A percentile compares a stretch with the other conserved stretches of the same genome.
Evolutionary conservation across 2,888 invertebrate genomes (phyloP).

Genomic region (Frankliniella fusca): DNA sequence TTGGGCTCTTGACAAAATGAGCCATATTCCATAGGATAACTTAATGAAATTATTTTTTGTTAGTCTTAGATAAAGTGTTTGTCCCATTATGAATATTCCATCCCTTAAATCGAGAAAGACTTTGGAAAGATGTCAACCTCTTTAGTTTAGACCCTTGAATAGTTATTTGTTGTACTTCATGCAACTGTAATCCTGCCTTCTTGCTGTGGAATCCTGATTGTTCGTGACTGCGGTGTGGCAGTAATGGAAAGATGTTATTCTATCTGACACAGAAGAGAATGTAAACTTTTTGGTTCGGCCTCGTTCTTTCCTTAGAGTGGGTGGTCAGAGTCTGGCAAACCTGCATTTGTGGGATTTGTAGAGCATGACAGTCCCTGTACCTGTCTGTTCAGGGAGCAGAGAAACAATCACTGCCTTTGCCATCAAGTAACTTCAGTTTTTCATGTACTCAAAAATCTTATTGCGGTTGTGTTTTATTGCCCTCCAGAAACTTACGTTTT

Average conservation of each 20-base stretch:
- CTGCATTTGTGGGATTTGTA: slow-evolving; percentile 22
- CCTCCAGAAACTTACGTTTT: no score
- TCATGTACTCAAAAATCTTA: slow-evolving; percentile 6
- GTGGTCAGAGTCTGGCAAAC: slow-evolving; percentile 20
- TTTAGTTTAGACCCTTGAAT: background rate
- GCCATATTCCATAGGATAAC: slow-evolving; percentile 19
- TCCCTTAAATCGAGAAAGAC: background rate
- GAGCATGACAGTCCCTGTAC: slow-evolving; percentile 24
- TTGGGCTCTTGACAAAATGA: background rate
- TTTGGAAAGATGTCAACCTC: slow-evolving; percentile 15
- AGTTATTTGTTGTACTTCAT: background rate
- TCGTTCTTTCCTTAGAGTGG: background rate
- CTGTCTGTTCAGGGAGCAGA: slow-evolving; percentile 21
- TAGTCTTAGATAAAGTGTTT: slow-evolving; percentile 4
- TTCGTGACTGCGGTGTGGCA: slow-evolving; percentile 16
- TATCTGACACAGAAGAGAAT: background rate
- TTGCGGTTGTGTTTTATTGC: background rate
- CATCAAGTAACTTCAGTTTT: background rate
- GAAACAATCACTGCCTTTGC: slow-evolving; percentile 3
- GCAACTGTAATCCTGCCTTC: slow-evolving; percentile 4
- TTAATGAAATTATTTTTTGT: background rate
- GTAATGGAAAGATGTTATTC: background rate
- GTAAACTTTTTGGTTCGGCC: background rate
- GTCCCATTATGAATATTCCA: background rate
- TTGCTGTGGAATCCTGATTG: background rate